Evolutionary conservation across 1,140 invertebrate species (phyloP), one percentile per base, ranked within the genome.

Genomic region (Neocloeon triangulifer): DNA sequence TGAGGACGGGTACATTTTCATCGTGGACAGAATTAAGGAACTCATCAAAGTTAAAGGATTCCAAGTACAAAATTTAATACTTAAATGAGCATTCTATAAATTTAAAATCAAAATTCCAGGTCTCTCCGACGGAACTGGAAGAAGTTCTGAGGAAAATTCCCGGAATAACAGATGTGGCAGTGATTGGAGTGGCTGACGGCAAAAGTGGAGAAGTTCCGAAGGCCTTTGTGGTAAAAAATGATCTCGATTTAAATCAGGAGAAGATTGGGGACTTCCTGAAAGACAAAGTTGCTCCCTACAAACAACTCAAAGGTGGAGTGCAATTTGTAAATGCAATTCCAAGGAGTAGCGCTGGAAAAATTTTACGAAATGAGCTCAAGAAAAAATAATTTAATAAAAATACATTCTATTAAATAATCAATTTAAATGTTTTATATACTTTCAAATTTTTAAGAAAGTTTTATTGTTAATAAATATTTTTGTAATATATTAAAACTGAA

Each of bases 111-210:
- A n/a, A n/a, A n/a, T n/a, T n/a, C n/a, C 53, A 84, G 74, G 81
- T 89, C 5, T 73, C 79, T 12, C 84, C 84, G 13, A 75, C 80
- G 1, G 79, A 88, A 55, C 56, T 89, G 25, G 84, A 89, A 55
- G 74, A 68, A 43, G 51, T 88, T 7, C 62, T 89, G 6, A 55
- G 77, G 34, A 62, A 71, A 39, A 58, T 75, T 31, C 65, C 71
- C 1, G 68, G 64, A 30, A 64, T 89, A 2, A 61, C 61, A 5
- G 80, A 86, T 50, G 75, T 67, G 10, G 79, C 76, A 3, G 80
- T 89, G 0, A 66, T 85, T 16, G 81, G 82, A 0, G 56, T 81
- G 2, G 73, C 76, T 0, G 67, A 85, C 47, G 48, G 58, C 2
- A 46, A 64, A 6, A 65, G 66, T 2, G 76, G 74, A 7, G 79